A percentile compares a stretch with the other conserved stretches of the same genome.
phyloP scores from a whole-genome alignment of 2,888 invertebrate genomes.

The Yponomeuta plumbellus region DNA sequence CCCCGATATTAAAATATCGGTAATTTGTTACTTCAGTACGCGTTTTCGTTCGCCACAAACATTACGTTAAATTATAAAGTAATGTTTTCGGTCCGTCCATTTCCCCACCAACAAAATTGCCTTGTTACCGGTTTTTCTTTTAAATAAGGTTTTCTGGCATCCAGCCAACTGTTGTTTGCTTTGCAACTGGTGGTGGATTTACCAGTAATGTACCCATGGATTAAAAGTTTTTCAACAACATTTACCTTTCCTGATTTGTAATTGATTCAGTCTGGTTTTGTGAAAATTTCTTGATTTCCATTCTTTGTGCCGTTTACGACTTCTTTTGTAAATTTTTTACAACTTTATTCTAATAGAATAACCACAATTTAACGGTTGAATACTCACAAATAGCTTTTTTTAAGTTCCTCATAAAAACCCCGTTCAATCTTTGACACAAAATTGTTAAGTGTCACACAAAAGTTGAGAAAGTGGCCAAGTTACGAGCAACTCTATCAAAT shows the following conservation, averaged over 20 bases:
- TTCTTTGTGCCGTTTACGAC: background rate
- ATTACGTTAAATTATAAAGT: background rate
- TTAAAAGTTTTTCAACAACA: conserved; percentile 52
- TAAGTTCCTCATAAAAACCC: conserved; percentile 7
- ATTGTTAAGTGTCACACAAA: conserved; percentile 23
- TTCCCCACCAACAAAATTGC: conserved; percentile 47
- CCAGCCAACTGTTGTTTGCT: conserved; percentile 46
- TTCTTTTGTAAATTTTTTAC: background rate
- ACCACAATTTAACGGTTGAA: background rate
- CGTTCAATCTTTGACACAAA: background rate
- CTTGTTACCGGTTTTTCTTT: conserved; percentile 57
- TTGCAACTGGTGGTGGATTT: conserved; percentile 69
- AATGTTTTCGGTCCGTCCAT: conserved; percentile 5
- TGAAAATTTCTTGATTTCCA: background rate
- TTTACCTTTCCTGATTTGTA: conserved; percentile 28
- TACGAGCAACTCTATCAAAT: conserved; percentile 42
- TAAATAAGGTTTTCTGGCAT: conserved; percentile 62
- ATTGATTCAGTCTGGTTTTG: conserved; percentile 1
- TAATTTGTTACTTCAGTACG: background rate
- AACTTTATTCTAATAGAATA: background rate
- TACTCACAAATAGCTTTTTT: background rate
- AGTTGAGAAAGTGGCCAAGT: conserved; percentile 36
- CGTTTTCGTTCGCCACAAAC: background rate
- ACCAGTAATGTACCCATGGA: conserved; percentile 46
- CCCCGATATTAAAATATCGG: background rate